Evolutionary conservation across 2,888 invertebrate genomes (phyloP).

Genomic region (Callimorpha dominula): DNA sequence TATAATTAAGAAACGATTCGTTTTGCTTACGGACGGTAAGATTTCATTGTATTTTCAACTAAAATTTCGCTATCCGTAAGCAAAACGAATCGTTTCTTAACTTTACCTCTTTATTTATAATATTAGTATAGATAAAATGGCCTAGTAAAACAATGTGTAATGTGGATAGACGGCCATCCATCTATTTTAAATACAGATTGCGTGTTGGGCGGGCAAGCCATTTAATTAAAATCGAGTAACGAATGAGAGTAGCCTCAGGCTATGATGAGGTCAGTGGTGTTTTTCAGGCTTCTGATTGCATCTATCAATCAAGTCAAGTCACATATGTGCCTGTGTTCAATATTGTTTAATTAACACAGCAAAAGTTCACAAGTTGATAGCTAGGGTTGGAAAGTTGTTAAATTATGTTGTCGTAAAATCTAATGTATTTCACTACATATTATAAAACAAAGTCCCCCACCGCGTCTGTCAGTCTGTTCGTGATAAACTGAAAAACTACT

Average conservation of each 20-base stretch:
- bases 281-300: conserved; percentile 11
- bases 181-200: not conserved
- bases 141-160: not conserved
- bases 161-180: not conserved
- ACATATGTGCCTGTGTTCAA: not conserved
- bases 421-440: not conserved
- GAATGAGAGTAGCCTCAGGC: not conserved
- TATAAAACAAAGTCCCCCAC: too few relatives aligned
- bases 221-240: conserved; percentile 8
- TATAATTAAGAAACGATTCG: too few relatives aligned
- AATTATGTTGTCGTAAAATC: not conserved
- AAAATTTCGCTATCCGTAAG: too few relatives aligned
- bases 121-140: not conserved
- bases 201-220: not conserved
- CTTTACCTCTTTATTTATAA: too few relatives aligned
- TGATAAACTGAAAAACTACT: too few relatives aligned
- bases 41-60: too few relatives aligned
- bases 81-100: too few relatives aligned
- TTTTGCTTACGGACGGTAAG: too few relatives aligned
- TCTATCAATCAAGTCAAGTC: conserved; percentile 2
- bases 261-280: not conserved
- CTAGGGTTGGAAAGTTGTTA: not conserved
- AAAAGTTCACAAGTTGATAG: too few relatives aligned
- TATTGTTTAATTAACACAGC: not conserved
- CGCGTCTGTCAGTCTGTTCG: too few relatives aligned